These are phyloP conservation scores for Chymomyza amoena DNA, from an alignment of 2,888 invertebrate genomes.

Conservation along the genomic window DNA sequence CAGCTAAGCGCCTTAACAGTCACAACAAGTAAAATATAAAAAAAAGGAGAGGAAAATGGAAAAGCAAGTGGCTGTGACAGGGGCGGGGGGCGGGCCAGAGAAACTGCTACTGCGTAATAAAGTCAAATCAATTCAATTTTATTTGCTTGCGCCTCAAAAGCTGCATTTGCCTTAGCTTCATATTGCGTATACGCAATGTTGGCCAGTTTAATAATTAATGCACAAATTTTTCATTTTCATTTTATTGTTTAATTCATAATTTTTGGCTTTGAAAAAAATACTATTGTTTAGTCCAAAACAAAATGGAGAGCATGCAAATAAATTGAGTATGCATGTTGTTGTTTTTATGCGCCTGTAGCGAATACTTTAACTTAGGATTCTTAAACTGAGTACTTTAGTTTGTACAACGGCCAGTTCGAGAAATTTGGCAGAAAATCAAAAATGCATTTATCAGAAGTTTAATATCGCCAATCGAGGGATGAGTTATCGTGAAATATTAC, in stretches of 20 bases:
- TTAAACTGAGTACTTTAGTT: too few species aligned
- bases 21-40: background rate
- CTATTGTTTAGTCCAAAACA: too few species aligned
- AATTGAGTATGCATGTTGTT: too few species aligned
- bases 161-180: background rate
- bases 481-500: too few species aligned
- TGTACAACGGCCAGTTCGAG: too few species aligned
- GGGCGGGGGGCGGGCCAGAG: too few species aligned
- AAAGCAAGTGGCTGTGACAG: background rate
- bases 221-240: background rate
- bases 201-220: background rate
- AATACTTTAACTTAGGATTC: too few species aligned
- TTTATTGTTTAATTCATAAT: background rate
- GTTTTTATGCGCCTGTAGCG: too few species aligned
- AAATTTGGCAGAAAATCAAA: too few species aligned
- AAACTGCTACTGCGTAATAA: background rate
- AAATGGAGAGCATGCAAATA: too few species aligned
- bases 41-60: background rate
- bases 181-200: background rate
- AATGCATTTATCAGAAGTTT: too few species aligned
- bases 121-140: background rate
- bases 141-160: background rate
- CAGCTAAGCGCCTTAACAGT: background rate
- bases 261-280: background rate
- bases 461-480: too few species aligned